Conservation (phyloP, 2,888 invertebrate species). For the Stramonita haemastoma region DNA sequence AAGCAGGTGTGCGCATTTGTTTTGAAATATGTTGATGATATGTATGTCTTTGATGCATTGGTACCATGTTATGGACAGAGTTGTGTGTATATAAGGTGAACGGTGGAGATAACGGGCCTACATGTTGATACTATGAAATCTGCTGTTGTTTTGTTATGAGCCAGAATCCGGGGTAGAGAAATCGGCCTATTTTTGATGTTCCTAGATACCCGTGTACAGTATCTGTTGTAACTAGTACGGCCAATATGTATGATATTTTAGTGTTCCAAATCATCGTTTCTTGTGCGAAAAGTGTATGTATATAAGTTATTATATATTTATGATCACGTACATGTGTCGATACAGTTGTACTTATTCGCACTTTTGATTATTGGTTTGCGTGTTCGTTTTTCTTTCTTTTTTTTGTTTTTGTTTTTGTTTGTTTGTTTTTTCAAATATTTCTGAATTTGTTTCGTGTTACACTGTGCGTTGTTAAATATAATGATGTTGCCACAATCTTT, state of each 20-base stretch:
- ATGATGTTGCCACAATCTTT: neutral
- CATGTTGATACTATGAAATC: neutral
- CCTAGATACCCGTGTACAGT: neutral
- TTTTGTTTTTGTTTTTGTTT: neutral
- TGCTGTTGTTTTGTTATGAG: neutral
- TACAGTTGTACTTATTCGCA: slow-evolving; percentile 4
- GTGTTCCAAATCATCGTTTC: neutral
- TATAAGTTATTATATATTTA: slow-evolving; percentile 24
- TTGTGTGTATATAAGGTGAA: neutral
- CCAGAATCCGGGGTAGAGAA: neutral
- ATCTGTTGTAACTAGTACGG: neutral
- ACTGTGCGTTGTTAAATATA: neutral
- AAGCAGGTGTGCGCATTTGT: neutral
- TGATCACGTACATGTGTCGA: slow-evolving; percentile 1
- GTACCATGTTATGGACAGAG: neutral
- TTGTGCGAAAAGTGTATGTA: neutral
- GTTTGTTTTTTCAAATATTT: neutral
- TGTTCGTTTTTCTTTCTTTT: neutral
- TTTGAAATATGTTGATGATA: neutral
- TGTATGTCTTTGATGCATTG: neutral
- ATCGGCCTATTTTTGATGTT: neutral
- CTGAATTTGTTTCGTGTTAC: neutral
- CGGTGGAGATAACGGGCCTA: slow-evolving; percentile 2
- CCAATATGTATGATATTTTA: neutral
- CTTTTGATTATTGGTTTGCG: neutral